Base-by-base conservation (phyloP, 2,797 vertebrate genomes). In the Erethizon dorsatum region DNA sequence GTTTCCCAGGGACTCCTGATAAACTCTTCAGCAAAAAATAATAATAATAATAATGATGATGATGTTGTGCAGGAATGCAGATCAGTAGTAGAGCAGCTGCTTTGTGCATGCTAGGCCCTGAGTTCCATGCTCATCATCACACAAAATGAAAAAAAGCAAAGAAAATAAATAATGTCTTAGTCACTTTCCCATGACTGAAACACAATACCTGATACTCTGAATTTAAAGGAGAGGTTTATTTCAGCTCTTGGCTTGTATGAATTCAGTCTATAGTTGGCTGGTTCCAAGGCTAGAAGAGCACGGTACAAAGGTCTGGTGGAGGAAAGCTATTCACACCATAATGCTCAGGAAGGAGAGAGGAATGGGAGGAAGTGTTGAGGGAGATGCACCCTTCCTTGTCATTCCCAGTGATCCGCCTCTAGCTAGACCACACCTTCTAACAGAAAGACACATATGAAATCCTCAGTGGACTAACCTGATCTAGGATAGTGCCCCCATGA, bases 1-100 rank as follows among this genome's bases (percentile, higher is more conserved):
- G 28, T 65, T 93, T 86, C 31, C 31, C 95, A 56, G 4, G 20
- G 8, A 82, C 24, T 82, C 37, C 41, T n/a, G 59, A 78, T 54
- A 91, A 78, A 93, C 52, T 88, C n/a, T 91, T 77, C 37, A 61
- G n/a, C 84, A n/a, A 33, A 24, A 94, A n/a, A n/a, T n/a, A n/a
- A n/a, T n/a, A n/a, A n/a, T n/a, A n/a, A n/a, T n/a, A n/a, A n/a
- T n/a, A n/a, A n/a, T n/a, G n/a, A n/a, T n/a, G n/a, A 85, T 85
- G 87, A 78, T 14, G 5, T 24, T 6, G 59, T 24, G 8, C 8
- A 24, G 59, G 59, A 61, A 61, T 61, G 22, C 59, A 61, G 22
- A 61, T 28, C 24, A 26, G 59, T 61, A 61, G 59, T 8, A 61
- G 24, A 61, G 7, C 59, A 61, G 28, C 28, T 61, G 22, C 24